Evolutionary conservation across 2,888 invertebrate genomes (phyloP), one percentile per base, ranked within the genome.

Genomic region (Chloroclystis v-ata): DNA sequence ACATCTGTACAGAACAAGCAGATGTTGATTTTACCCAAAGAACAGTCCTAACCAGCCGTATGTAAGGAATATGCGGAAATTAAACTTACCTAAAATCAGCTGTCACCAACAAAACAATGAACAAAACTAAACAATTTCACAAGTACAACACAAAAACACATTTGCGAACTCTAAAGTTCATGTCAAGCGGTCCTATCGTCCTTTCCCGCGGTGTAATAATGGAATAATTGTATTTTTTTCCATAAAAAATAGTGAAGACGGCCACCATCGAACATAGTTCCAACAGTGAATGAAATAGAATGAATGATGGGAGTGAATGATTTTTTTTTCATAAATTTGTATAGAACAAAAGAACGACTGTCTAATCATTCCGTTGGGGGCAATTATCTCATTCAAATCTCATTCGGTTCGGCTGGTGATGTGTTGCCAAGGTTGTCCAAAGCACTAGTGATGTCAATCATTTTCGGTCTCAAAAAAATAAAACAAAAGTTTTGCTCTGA

Each of bases 131-230:
- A 56, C 48, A 54, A 57, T 57, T 49, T 45, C 58, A 59, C 58
- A 54, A 56, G 52, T 47, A 45, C 42, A 54, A 55, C 63, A 60
- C 60, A 55, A 54, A 54, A 44, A 59, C 53, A 59, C 61, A 61
- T 54, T 60, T 48, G 57, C 57, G 56, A 59, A 53, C 54, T 53
- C 59, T 53, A 50, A 38, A 49, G 62, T 54, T 58, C 61, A 62
- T 64, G 63, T 65, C 63, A 61, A 61, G 49, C 52, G 32, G 29
- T 44, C 40, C 44, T 49, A 52, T 52, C 35, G 54, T 56, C 51
- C 45, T 59, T 51, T 51, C 49, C 52, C 51, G 51, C 52, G 50
- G 49, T 54, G 44, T 45, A 52, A 54, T 52, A 54, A 47, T 50
- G 50, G 38, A 48, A 52, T 48, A 47, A 49, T 45, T 57, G 54